Evolutionary conservation across 2,113 vertebrate genomes (phyloP), one percentile per base, ranked within the genome.

Genomic region (Agelaius phoeniceus): DNA sequence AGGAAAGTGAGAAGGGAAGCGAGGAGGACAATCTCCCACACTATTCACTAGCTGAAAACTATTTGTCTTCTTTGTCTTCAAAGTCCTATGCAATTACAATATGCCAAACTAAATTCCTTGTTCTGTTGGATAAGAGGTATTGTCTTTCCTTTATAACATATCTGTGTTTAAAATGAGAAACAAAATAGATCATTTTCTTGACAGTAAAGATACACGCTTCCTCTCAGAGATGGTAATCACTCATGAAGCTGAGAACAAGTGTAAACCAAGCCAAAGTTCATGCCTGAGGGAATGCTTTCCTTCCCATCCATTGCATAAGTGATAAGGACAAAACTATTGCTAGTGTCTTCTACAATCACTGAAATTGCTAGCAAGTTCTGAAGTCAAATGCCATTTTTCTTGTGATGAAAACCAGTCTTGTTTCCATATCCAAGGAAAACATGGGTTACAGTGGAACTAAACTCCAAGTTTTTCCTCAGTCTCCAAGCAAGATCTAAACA

Each of bases 111-210:
- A 55, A 92, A 89, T 78, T 87, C 46, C 11, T 71, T 80, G 46
- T 90, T 95, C 75, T 86, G 31, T 90, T 82, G 67, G 39, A 73
- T 85, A 91, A 87, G 52, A 94, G 22, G 55, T 57, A 90, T 87
- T 95, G 82, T 88, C 87, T 94, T 93, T 87, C 85, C 69, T 96
- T 90, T 95, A 82, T 90, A 87, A 75, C 17, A 21, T 49, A 39
- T 76, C 79, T 94, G 15, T 66, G 63, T 83, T 93, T 94, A 95
- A 97, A 95, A 95, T 92, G 94, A 95, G 89, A 95, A 94, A 84
- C 69, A 48, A 93, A 93, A 63, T 95, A 94, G 97, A 96, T 94
- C 28, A 95, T 94, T 97, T 94, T 95, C 76, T 84, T 92, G 79
- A 96, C 61, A 91, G 73, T 55, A 93, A 85, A 95, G 79, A 94